Evolutionary conservation across 2,113 vertebrate genomes (phyloP), one percentile per base, ranked within the genome.

Genomic region (Balaeniceps rex): DNA sequence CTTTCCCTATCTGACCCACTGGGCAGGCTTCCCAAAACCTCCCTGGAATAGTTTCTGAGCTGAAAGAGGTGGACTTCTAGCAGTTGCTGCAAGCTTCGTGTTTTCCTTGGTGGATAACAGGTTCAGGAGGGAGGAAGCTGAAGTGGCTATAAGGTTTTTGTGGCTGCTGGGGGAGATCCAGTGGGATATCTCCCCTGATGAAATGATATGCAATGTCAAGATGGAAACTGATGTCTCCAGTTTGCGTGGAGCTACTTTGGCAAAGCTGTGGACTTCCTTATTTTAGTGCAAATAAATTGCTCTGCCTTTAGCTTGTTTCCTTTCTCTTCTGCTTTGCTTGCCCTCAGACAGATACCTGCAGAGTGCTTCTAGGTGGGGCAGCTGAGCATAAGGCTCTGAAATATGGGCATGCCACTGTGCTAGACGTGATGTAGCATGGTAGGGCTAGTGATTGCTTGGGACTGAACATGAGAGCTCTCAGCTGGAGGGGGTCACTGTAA

Each of bases 191-290:
- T 76, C 31, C 28, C 12, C 15, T 57, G 42, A 25, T 10, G 33
- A 51, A 54, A 26, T 8, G 7, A 7, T 14, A 15, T 0, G 10
- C 1, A 1, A 46, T 52, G 63, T 7, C 4, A 2, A 64, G 57
- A 34, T n/a, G 44, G 51, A 52, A 52, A 44, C 42, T 3, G 15
- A 9, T 29, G 11, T 34, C 57, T 64, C 12, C 63, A 29, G 55
- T 13, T 63, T 51, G 47, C 25, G 25, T 8, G 14, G 33, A 44
- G 19, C 14, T 63, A 8, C 47, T 85, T 38, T 19, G 36, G 40
- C 47, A 69, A 34, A 63, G 44, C 75, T 2, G 5, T 6, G 10
- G 24, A 3, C 14, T 76, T 64, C 31, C 54, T 75, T 16, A 7
- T 85, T 31, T 38, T 12, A 7, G 15, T 10, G 24, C n/a, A 26